A percentile compares a stretch with the other conserved stretches of the same genome.
phyloP scores from a whole-genome alignment of 1,140 invertebrate species.

The Heliconius himera region DNA sequence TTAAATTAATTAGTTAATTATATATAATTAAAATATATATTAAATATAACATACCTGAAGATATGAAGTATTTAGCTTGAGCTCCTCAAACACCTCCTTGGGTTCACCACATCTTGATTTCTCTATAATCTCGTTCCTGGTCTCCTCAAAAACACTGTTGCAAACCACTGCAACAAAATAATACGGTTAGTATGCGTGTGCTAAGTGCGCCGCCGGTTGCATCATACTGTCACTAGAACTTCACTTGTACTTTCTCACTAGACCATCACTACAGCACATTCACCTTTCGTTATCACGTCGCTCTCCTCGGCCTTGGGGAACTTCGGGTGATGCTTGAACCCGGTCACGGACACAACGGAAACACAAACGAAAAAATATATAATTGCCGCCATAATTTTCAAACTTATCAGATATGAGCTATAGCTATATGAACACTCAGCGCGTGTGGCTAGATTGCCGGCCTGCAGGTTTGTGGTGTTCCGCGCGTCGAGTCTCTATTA shows the following conservation, averaged over 20 bases:
- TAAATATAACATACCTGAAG: constrained; percentile 54
- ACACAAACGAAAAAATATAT: constrained; percentile 57
- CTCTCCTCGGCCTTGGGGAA: constrained; percentile 61
- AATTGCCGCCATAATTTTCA: constrained; percentile 57
- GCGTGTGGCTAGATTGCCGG: constrained; percentile 63
- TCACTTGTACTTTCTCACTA: constrained; percentile 2
- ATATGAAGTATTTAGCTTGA: constrained; percentile 55
- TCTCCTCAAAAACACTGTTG: constrained; percentile 48
- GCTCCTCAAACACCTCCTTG: constrained; percentile 66
- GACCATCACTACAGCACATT: constrained; percentile 14
- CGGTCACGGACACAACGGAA: constrained; percentile 54
- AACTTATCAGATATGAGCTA: constrained; percentile 43
- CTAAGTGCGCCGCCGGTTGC: background rate
- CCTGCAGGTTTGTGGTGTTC: constrained; percentile 59
- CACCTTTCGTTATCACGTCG: constrained; percentile 58
- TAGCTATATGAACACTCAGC: constrained; percentile 39
- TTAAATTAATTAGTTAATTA: background rate
- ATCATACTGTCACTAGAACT: background rate
- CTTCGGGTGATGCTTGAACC: constrained; percentile 59
- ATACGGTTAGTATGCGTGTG: constrained; percentile 27
- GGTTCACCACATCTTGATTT: constrained; percentile 69
- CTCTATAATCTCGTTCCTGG: constrained; percentile 60
- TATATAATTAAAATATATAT: background rate
- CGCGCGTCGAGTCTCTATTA: constrained; percentile 58
- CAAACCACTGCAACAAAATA: constrained; percentile 62